Conservation (phyloP, 1,140 invertebrate species). For the Zaprionus inermis region DNA sequence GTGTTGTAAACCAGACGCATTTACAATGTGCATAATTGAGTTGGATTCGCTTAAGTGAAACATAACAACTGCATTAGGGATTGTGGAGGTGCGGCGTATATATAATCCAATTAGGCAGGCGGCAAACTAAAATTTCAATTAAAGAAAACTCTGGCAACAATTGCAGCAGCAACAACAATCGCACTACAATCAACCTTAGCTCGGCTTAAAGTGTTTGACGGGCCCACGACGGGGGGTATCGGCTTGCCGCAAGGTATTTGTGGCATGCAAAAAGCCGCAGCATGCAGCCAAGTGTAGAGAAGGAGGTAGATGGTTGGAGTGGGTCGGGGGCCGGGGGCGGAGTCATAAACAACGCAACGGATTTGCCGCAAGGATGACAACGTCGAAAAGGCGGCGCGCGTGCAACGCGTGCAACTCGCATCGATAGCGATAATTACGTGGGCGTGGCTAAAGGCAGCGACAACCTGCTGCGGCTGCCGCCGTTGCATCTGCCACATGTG, state of each 20-base stretch:
- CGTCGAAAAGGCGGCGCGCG: constrained; percentile 47
- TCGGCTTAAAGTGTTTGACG: constrained; percentile 31
- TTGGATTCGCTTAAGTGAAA: constrained; percentile 50
- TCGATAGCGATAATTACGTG: constrained; percentile 73
- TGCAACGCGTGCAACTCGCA: constrained; percentile 50
- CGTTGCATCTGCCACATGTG: not conserved
- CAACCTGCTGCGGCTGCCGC: constrained; percentile 35
- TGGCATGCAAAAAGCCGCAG: constrained; percentile 46
- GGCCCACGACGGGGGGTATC: constrained; percentile 29
- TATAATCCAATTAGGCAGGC: constrained; percentile 63
- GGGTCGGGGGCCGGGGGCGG: not conserved
- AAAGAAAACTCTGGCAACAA: constrained; percentile 43
- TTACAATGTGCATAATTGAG: constrained; percentile 72
- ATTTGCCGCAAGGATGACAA: constrained; percentile 46
- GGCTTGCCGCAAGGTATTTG: constrained; percentile 46
- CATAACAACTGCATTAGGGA: constrained; percentile 74
- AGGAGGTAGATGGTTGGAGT: too few species aligned
- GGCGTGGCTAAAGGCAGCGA: constrained; percentile 49
- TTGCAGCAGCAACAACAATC: constrained; percentile 4
- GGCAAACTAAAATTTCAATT: constrained; percentile 65
- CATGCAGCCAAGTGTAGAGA: not conserved
- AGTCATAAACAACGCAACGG: constrained; percentile 49
- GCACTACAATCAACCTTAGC: constrained; percentile 5
- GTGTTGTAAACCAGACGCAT: constrained; percentile 24
- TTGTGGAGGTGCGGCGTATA: not conserved